These are phyloP conservation scores for Dolichoris vasculosae DNA, from an alignment of 1,140 invertebrate genomes.

Conservation along the genomic window DNA sequence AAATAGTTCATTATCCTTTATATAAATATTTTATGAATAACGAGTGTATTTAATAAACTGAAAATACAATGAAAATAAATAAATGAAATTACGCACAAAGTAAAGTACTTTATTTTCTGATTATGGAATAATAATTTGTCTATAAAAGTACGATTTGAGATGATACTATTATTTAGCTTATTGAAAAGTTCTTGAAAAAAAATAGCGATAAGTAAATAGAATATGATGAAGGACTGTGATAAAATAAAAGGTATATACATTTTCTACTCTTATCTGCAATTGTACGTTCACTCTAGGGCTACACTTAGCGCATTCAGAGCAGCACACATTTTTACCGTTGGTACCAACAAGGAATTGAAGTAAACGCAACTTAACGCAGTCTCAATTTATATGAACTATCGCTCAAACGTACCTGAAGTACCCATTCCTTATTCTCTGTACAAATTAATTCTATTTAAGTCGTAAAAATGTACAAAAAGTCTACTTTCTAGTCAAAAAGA, in stretches of 20 bases:
- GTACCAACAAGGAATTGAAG: background rate
- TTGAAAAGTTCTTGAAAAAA: background rate
- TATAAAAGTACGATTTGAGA: too few species aligned
- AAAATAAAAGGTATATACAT: background rate
- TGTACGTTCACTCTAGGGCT: constrained; percentile 13
- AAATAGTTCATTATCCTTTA: too few species aligned
- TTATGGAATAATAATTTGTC: too few species aligned
- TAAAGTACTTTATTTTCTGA: too few species aligned
- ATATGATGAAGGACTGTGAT: background rate
- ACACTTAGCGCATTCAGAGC: background rate
- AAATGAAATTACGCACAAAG: too few species aligned
- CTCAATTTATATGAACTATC: background rate
- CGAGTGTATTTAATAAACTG: too few species aligned
- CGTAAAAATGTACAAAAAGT: too few species aligned
- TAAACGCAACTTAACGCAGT: background rate
- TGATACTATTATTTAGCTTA: too few species aligned
- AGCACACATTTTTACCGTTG: background rate
- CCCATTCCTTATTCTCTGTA: background rate
- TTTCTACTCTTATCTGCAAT: background rate
- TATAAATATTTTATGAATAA: too few species aligned
- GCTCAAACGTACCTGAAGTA: background rate
- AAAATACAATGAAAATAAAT: too few species aligned
- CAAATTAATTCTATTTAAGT: background rate
- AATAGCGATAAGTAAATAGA: background rate
- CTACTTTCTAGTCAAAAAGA: too few species aligned